phyloP scores from a whole-genome alignment of 2,797 vertebrate species.

The Brachymystax lenok region DNA sequence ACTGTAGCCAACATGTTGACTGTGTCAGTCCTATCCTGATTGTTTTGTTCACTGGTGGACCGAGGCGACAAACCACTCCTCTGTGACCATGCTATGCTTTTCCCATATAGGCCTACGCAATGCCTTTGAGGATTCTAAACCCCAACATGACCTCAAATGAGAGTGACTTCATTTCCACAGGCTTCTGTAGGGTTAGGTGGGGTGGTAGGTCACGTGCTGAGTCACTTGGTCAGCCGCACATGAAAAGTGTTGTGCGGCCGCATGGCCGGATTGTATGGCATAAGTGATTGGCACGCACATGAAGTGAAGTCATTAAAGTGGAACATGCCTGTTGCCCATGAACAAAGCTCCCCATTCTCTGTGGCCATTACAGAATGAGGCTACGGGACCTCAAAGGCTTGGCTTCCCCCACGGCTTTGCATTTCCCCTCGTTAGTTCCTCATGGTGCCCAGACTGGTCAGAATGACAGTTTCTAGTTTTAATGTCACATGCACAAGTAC shows the following conservation, averaged over 20 bases:
- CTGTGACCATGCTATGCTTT: neutral
- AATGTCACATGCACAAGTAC: slow-evolving; percentile 1
- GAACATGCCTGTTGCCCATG: slow-evolving; percentile 68
- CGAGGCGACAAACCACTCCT: neutral
- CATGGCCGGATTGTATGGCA: slow-evolving; percentile 59
- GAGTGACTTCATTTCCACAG: neutral
- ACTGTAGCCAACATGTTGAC: neutral
- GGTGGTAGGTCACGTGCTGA: slow-evolving; percentile 26
- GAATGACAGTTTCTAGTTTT: slow-evolving; percentile 31
- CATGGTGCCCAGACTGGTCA: slow-evolving; percentile 45
- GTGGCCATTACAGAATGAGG: slow-evolving; percentile 65
- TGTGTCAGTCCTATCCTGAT: neutral
- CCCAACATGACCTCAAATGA: slow-evolving; percentile 16
- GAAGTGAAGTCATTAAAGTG: slow-evolving; percentile 75
- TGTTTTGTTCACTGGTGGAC: slow-evolving; percentile 1
- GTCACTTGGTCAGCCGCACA: slow-evolving; percentile 46
- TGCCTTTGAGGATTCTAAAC: neutral
- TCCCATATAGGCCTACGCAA: neutral
- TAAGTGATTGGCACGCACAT: slow-evolving; percentile 71
- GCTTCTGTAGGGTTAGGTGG: slow-evolving; percentile 5
- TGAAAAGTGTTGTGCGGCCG: slow-evolving; percentile 35
- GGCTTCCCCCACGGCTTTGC: slow-evolving; percentile 64
- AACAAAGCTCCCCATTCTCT: slow-evolving; percentile 74
- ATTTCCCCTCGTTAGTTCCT: slow-evolving; percentile 73
- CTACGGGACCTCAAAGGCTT: slow-evolving; percentile 70